Evolutionary conservation across 2,888 invertebrate genomes (phyloP), one percentile per base, ranked within the genome.

Genomic region (Seira ritae): DNA sequence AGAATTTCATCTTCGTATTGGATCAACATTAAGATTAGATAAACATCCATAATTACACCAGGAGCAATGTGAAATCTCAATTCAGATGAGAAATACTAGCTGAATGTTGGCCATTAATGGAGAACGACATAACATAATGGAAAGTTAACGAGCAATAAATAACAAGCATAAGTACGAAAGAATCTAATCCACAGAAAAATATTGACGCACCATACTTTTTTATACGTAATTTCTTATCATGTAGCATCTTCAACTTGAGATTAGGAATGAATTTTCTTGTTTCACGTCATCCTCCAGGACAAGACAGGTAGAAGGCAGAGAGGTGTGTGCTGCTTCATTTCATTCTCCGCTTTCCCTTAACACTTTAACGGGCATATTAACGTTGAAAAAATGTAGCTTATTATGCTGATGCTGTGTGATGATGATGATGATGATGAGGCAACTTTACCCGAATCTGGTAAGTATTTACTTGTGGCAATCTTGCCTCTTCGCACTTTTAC

Each of bases 331-430:
- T 50, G 50, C 50, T 42, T 42, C 6, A 42, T 8, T 15, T 3
- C 60, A 60, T 60, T 60, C n/a, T 60, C 60, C n/a, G n/a, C n/a
- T 31, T 31, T 62, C 62, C 62, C 62, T 62, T 62, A 2, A 62
- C 62, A 62, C 62, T 62, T 62, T 62, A 62, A 20, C 62, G 20
- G 62, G 20, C 62, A 10, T 62, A 62, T 62, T 62, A 62, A 10
- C 3, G 3, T 20, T 4, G 62, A 62, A 62, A 62, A 62, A 62
- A 62, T 19, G 19, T 20, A 20, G 20, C 55, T 55, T 12, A 55
- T 55, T 62, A 50, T 50, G 50, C 15, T 50, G 42, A n/a, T 15
- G 50, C 50, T 50, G 17, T 50, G 50, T 62, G 19, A 62, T 62
- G 22, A 20, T 62, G 62, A 4, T 20, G 62, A 20, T 62, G 55